Evolutionary conservation across 2,888 invertebrate species (phyloP), one percentile per base, ranked within the genome.

Genomic region (Lasius platythorax): DNA sequence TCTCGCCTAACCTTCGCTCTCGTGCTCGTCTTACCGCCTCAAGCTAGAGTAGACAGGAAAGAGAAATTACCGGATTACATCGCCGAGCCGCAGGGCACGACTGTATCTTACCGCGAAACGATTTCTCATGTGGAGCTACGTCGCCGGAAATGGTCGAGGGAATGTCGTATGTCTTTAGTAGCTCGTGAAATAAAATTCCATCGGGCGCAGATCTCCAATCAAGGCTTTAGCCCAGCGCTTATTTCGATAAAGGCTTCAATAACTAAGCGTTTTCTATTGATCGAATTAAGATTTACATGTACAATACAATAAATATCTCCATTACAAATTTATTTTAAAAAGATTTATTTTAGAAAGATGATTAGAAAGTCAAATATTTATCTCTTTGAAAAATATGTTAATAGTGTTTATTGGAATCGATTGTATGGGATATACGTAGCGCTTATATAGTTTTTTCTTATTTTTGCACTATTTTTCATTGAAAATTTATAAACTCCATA

Each of bases 61-160:
- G 91, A 92, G 90, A 92, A 92, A 92, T 92, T 88, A 91, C 90
- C 74, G 89, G 90, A 92, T 92, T 91, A 92, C 90, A 88, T 91
- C 85, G 76, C 72, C 30, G 78, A 56, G 67, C 82, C 76, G 33
- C 68, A 63, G 66, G 85, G 68, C 83, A 83, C 46, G 67, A 76
- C 66, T 78, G 85, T 76, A 79, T 79, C 40, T 82, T 70, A 78
- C 81, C 74, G 28, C 33, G 53, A 15, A 33, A 64, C 58, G 67
- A 82, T 85, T 85, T 82, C 86, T 86, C 86, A 58, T 50, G 66
- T n/a, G n/a, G 37, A 64, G 61, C 70, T 50, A 53, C 53, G 53
- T 66, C 12, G 46, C 61, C 56, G 43, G 46, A 66, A 79, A 83
- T 66, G 40, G 33, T 43, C 43, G 37, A 83, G 28, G 8, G 37